Percentiles rank a stretch among this genome's conserved stretches.
These are phyloP conservation scores for Ceryle rudis DNA, from an alignment of 2,797 vertebrate genomes.

Conservation along the genomic window DNA sequence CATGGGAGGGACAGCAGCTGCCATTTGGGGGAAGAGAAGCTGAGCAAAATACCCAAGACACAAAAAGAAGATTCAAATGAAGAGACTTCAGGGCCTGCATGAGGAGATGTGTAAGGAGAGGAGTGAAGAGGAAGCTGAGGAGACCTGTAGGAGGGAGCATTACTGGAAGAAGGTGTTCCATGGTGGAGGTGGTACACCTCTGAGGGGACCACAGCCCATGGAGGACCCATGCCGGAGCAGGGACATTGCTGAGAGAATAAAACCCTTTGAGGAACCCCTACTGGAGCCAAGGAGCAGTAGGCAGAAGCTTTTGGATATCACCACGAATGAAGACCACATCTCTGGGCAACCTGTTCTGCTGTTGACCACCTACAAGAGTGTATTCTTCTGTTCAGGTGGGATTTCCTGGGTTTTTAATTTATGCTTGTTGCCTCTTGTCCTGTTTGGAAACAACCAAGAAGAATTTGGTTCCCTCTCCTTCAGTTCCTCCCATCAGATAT, in stretches of 20 bases:
- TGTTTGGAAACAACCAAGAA: neutral
- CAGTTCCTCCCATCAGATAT: neutral
- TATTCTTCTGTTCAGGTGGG: too few species aligned
- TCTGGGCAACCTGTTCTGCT: neutral
- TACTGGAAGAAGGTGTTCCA: neutral
- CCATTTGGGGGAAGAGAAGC: too few species aligned
- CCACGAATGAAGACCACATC: neutral
- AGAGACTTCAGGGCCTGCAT: too few species aligned
- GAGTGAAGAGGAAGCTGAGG: too few species aligned
- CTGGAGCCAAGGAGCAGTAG: neutral
- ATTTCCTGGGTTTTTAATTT: neutral
- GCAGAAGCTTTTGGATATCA: neutral
- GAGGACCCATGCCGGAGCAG: neutral
- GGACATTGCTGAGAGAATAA: neutral
- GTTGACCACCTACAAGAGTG: neutral
- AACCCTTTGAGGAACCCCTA: neutral
- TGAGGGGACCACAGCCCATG: neutral
- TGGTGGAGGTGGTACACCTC: neutral
- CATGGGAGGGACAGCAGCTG: too few species aligned
- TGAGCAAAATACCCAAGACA: too few species aligned
- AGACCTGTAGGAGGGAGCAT: neutral
- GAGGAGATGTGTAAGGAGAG: too few species aligned
- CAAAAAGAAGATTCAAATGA: too few species aligned
- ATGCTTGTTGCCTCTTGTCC: neutral
- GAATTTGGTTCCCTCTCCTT: neutral